These are phyloP conservation scores for Bagarius yarrelli DNA, from an alignment of 2,113 vertebrate species.

Conservation along the genomic window DNA sequence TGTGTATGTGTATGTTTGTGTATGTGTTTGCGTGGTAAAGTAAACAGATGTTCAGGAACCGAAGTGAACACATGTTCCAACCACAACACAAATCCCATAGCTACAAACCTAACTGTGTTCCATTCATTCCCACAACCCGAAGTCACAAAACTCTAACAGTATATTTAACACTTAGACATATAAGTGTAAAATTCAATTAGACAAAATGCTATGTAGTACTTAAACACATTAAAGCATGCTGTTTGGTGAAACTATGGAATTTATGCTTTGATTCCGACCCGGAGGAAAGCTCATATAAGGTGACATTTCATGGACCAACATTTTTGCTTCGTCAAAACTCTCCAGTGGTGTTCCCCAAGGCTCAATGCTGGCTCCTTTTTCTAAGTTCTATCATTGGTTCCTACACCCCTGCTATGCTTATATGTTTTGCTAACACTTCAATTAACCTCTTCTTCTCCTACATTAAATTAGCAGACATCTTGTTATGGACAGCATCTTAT, in stretches of 20 bases:
- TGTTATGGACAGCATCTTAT: too few species aligned
- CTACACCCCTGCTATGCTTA: background rate
- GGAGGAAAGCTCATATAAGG: background rate
- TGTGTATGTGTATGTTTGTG: slow-evolving; percentile 8
- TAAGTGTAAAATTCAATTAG: background rate
- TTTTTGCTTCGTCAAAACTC: background rate
- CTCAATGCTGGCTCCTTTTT: background rate
- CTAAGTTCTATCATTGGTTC: background rate
- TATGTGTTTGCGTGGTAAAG: background rate
- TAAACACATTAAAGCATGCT: background rate
- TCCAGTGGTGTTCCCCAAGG: background rate
- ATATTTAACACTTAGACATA: background rate
- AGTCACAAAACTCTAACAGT: background rate
- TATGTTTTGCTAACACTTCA: too few species aligned
- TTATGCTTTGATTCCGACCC: background rate
- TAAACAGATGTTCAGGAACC: slow-evolving; percentile 1
- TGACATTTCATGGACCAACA: background rate
- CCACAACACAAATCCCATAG: background rate
- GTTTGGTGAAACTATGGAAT: background rate
- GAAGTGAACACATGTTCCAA: slow-evolving; percentile 12
- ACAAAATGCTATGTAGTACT: background rate
- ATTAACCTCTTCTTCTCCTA: too few species aligned
- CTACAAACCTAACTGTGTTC: background rate
- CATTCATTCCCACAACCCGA: background rate
- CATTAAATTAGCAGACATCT: too few species aligned